A percentile compares a stretch with the other conserved stretches of the same genome.
These are phyloP conservation scores for Cancer borealis DNA, from an alignment of 2,888 invertebrate genomes.

Conservation along the genomic window DNA sequence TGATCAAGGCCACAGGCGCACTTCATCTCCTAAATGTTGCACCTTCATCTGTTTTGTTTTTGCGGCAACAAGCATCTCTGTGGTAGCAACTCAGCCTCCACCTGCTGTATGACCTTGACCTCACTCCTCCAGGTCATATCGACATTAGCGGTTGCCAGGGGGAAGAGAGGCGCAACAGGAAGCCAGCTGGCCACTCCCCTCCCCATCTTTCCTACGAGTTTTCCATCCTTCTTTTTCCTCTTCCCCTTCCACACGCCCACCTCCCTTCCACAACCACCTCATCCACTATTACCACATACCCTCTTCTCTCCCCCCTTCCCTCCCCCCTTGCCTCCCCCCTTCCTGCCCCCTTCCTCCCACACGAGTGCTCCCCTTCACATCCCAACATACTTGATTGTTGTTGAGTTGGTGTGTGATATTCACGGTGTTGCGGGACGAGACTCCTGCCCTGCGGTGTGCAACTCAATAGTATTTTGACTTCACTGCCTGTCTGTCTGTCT, in stretches of 20 bases:
- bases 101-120: slow-evolving; percentile 22
- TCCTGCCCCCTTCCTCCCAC: neutral
- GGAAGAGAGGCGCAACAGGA: slow-evolving; percentile 24
- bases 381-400: neutral
- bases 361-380: neutral
- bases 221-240: neutral
- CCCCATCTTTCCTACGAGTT: neutral
- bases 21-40: neutral
- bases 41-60: neutral
- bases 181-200: neutral
- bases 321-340: neutral
- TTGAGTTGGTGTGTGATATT: neutral
- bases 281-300: neutral
- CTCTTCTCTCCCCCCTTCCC: neutral
- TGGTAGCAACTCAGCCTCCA: neutral
- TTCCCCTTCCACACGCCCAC: neutral
- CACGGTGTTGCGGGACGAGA: neutral
- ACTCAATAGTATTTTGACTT: neutral
- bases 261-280: neutral
- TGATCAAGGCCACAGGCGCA: neutral
- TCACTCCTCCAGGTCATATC: slow-evolving; percentile 12
- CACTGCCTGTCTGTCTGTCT: neutral
- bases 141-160: neutral
- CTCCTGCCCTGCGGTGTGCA: no score
- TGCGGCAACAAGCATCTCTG: neutral